Evolutionary conservation across 2,888 invertebrate species (phyloP), one percentile per base, ranked within the genome.

Genomic region (Phaonia tiefii): DNA sequence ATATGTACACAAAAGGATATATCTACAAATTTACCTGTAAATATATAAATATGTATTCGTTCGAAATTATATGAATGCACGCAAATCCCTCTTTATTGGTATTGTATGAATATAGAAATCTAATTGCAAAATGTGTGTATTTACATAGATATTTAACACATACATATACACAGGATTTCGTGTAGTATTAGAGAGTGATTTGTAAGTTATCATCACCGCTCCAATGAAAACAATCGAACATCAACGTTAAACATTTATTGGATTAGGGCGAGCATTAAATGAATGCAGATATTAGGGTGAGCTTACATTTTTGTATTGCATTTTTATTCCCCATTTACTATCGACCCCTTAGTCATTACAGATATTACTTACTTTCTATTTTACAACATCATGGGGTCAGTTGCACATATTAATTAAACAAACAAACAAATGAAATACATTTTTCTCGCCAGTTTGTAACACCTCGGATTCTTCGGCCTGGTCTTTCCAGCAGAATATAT

Each of bases 91-190:
- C 51, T 31, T 69, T 69, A 56, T 20, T 25, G n/a, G 15, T 49
- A 54, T 37, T 69, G 54, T 67, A 51, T 39, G 51, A 54, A 49
- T 22, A 37, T n/a, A 54, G 13, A 69, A 54, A 17, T 54, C 20
- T 17, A 15, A 15, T 37, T 49, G 51, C 8, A 5, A 31, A 31
- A n/a, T 39, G 20, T n/a, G n/a, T 17, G 37, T 63, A 42, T 63
- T 20, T 49, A 49, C 49, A 20, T 15, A 20, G n/a, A n/a, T 49
- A 20, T 49, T 1, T 49, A 46, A 25, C 20, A 22, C 8, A 31
- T 31, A 8, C 31, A 31, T 31, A 5, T 31, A 31, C 54, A 22
- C n/a, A 54, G 22, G 51, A 51, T 51, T 51, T 51, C 20, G 22
- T 51, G 17, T 51, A 11, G 54, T 25, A 54, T 54, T 54, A 54